Conservation (phyloP, 2,113 vertebrate species). For the Nesogale talazaci region DNA sequence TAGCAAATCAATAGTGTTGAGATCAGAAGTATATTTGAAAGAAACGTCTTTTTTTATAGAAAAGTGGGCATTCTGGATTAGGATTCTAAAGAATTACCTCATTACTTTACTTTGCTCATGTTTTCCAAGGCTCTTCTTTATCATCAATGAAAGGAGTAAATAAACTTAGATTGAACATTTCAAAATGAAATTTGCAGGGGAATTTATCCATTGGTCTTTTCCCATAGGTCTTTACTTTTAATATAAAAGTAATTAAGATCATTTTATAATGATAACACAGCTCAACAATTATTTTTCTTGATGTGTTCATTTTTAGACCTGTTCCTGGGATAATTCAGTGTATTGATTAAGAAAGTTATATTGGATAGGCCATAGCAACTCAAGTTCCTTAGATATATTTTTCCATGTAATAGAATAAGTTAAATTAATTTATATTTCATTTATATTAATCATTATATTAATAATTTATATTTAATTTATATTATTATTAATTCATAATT, state of each 20-base stretch:
- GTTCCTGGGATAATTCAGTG: too few relatives aligned
- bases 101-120: not conserved
- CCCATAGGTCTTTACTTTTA: not conserved
- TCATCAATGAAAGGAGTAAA: not conserved
- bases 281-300: too few relatives aligned
- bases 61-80: not conserved
- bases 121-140: not conserved
- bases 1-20: not conserved
- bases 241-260: conserved; percentile 13
- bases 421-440: too few relatives aligned
- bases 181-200: conserved; percentile 8
- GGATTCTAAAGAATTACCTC: not conserved
- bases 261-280: not conserved
- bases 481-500: too few relatives aligned
- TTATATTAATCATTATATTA: too few relatives aligned
- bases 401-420: too few relatives aligned
- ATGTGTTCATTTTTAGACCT: too few relatives aligned
- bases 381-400: too few relatives aligned
- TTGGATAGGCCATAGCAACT: too few relatives aligned
- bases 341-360: too few relatives aligned
- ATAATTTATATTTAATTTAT: too few relatives aligned
- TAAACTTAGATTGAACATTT: not conserved
- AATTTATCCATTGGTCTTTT: not conserved
- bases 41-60: not conserved
- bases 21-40: not conserved